Evolutionary conservation across 2,797 vertebrate genomes (phyloP), one percentile per base, ranked within the genome.

Genomic region (Acanthurus lineatus): DNA sequence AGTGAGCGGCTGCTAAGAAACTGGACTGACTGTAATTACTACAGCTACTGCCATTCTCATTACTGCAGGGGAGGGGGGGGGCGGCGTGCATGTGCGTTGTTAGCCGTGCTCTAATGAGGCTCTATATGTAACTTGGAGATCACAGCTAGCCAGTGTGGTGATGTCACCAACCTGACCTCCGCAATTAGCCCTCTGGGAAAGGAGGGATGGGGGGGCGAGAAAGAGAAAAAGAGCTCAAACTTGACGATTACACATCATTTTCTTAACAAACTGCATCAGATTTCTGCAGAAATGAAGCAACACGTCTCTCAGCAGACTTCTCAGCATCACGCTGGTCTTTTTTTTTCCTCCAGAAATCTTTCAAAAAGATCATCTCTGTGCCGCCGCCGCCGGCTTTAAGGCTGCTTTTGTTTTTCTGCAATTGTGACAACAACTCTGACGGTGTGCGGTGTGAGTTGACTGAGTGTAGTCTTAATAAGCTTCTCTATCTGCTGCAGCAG

Each of bases 61-160:
- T 87, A 91, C 69, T 42, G 75, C 2, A 19, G 62, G 52, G 49
- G 28, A 28, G 44, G 10, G 8, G 40, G 59, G 63, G 38, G 68
- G 20, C 12, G 51, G 28, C 5, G 49, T 54, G 76, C 40, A 22
- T 52, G 73, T 38, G 44, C 75, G 52, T 66, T 44, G 84, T 83
- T 82, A 83, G 82, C 85, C 19, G 16, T 7, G 62, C 73, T 86
- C 82, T 93, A 93, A 93, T 91, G 91, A 92, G 90, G 81, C 79
- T 88, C 88, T 64, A 65, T 80, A 69, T 84, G 88, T 38, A 88
- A 80, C 83, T 69, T 17, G 47, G 73, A 84, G 84, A 92, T 91
- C 90, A 91, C 84, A 85, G 90, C 73, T 28, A 79, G 86, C 69
- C 75, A 9, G 66, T 9, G 79, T 16, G 76, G 48, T 71, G 83